Conservation (phyloP, 2,113 vertebrate genomes). For the Thymallus thymallus region DNA sequence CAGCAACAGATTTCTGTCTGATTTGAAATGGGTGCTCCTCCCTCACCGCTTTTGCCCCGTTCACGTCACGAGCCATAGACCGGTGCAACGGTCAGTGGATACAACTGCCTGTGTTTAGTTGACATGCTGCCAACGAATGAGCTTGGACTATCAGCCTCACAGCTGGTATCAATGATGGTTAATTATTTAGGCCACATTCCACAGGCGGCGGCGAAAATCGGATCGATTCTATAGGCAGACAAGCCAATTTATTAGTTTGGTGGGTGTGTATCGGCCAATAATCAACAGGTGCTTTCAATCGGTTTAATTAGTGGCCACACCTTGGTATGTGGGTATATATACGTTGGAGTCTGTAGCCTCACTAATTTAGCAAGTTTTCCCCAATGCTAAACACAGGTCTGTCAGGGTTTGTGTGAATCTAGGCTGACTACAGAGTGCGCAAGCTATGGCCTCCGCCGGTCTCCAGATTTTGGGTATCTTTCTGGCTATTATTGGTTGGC, state of each 20-base stretch:
- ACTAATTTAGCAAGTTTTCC: background rate
- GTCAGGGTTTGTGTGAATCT: background rate
- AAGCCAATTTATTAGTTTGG: background rate
- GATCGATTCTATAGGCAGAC: background rate
- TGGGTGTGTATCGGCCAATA: background rate
- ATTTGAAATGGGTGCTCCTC: too few species aligned
- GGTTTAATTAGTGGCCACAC: too few species aligned
- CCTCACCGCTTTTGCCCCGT: too few species aligned
- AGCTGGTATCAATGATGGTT: too few species aligned
- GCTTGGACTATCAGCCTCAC: background rate
- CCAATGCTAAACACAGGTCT: background rate
- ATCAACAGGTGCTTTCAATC: background rate
- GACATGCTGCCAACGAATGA: background rate
- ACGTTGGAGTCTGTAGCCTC: background rate
- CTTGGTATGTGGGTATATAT: background rate
- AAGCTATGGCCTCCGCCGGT: constrained; percentile 57
- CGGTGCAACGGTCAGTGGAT: background rate
- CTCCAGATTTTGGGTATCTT: constrained; percentile 70
- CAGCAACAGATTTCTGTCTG: too few species aligned
- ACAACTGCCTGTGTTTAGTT: background rate
- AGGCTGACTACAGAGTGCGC: too few species aligned
- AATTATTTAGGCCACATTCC: too few species aligned
- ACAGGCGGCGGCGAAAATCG: background rate
- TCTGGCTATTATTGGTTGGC: constrained; percentile 68
- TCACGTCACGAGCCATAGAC: too few species aligned